A percentile compares a stretch with the other conserved stretches of the same genome.
Conservation (phyloP, 2,113 vertebrate species). For the Ailurus styani region DNA sequence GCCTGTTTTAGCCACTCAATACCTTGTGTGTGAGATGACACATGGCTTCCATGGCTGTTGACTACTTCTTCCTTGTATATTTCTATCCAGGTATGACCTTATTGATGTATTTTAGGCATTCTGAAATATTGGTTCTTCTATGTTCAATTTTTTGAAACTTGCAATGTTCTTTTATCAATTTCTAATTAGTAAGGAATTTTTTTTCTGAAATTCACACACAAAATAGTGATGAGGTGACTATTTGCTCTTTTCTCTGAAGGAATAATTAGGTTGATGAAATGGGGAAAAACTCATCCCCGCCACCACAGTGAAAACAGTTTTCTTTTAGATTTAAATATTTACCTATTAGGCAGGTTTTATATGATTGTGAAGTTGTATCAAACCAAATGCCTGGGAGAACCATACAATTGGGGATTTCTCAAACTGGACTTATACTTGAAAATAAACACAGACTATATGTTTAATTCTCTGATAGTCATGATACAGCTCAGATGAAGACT, state of each 20-base stretch:
- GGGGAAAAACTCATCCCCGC: background rate
- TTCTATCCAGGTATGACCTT: background rate
- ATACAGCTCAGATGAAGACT: background rate
- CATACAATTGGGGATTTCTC: background rate
- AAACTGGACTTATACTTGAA: background rate
- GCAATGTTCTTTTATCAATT: background rate
- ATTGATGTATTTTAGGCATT: background rate
- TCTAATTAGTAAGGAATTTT: background rate
- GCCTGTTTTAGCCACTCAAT: background rate
- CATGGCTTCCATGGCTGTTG: background rate
- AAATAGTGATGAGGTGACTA: background rate
- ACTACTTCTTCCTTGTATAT: background rate
- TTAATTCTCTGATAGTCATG: conserved; percentile 32
- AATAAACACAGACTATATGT: conserved; percentile 12
- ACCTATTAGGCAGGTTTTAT: background rate
- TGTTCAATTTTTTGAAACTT: background rate
- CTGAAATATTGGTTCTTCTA: background rate
- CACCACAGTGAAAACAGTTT: background rate
- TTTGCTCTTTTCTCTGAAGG: background rate
- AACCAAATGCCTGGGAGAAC: background rate
- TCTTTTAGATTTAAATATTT: background rate
- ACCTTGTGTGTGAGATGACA: background rate
- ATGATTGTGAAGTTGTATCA: background rate
- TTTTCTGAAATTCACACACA: background rate
- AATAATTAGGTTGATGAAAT: background rate